Percentiles rank a stretch among this genome's conserved stretches.
phyloP scores from a whole-genome alignment of 2,113 vertebrate genomes.

The Microcebus lehilahytsara region DNA sequence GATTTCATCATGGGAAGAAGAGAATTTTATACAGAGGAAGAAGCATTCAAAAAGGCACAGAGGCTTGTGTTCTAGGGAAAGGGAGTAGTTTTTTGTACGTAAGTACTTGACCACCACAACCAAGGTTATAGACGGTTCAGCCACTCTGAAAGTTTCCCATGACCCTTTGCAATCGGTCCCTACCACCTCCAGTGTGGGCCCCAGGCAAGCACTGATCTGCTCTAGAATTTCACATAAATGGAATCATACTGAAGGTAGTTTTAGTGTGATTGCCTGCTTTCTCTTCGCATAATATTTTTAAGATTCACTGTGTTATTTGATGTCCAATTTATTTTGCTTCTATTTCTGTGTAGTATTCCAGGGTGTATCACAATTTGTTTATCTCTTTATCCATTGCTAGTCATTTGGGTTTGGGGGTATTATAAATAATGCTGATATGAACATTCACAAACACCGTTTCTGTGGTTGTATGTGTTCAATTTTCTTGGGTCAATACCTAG shows the following conservation, averaged over 20 bases:
- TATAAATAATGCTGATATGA: background rate
- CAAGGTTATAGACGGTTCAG: background rate
- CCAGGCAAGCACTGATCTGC: background rate
- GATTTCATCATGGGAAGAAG: background rate
- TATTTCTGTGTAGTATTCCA: background rate
- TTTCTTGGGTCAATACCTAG: background rate
- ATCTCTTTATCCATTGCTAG: background rate
- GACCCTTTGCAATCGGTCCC: background rate
- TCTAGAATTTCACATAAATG: background rate
- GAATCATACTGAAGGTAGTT: background rate
- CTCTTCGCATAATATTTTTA: background rate
- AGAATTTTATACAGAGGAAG: background rate
- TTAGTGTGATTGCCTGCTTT: background rate
- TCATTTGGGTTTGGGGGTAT: background rate
- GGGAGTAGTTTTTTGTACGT: background rate
- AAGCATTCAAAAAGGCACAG: background rate
- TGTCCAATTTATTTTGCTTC: background rate
- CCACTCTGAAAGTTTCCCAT: background rate
- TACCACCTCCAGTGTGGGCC: fast-evolving
- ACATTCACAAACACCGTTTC: background rate
- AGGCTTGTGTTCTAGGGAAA: background rate
- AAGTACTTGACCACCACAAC: background rate
- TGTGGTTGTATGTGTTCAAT: background rate
- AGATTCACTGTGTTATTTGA: background rate
- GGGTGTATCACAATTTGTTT: background rate